Percentiles rank a stretch among this genome's conserved stretches.
phyloP scores from a whole-genome alignment of 2,888 invertebrate genomes.

The Trisateles emortualis region DNA sequence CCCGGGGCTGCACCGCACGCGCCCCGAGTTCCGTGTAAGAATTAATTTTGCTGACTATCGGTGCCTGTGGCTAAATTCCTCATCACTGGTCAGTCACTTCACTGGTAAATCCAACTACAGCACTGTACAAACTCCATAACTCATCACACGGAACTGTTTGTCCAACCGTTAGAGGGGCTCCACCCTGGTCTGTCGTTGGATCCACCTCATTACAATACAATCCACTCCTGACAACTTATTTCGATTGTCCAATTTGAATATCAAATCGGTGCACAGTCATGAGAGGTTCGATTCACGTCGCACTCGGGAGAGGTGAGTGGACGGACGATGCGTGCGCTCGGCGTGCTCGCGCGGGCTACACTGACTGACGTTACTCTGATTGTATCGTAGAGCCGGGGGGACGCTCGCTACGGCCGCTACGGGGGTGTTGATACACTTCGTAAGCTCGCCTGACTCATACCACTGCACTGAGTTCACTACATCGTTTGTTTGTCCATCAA shows the following conservation, averaged over 20 bases:
- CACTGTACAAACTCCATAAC: constrained; percentile 64
- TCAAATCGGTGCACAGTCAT: constrained; percentile 65
- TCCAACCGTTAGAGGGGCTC: constrained; percentile 43
- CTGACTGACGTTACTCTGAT: constrained; percentile 55
- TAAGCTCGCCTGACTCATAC: constrained; percentile 73
- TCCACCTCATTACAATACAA: constrained; percentile 69
- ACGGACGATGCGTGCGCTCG: constrained; percentile 34
- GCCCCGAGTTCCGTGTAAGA: constrained; percentile 76
- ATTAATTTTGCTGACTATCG: constrained; percentile 78
- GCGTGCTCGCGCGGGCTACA: constrained; percentile 58
- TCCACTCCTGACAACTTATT: constrained; percentile 65
- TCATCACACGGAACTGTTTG: constrained; percentile 41
- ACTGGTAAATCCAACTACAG: constrained; percentile 58
- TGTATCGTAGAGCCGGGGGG: constrained; percentile 54
- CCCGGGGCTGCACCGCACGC: constrained; percentile 79
- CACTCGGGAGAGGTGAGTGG: constrained; percentile 23
- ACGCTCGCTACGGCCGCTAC: constrained; percentile 71
- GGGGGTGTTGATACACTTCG: constrained; percentile 67
- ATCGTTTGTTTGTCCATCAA: constrained; percentile 35
- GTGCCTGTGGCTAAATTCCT: constrained; percentile 54
- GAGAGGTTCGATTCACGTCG: constrained; percentile 58
- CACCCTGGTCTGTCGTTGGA: constrained; percentile 43
- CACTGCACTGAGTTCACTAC: constrained; percentile 31
- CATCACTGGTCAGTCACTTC: constrained; percentile 73
- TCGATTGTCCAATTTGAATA: constrained; percentile 68